Percentiles rank a stretch among this genome's conserved stretches.
Conservation (phyloP, 2,113 vertebrate genomes). For the Oncorhynchus clarkii region DNA sequence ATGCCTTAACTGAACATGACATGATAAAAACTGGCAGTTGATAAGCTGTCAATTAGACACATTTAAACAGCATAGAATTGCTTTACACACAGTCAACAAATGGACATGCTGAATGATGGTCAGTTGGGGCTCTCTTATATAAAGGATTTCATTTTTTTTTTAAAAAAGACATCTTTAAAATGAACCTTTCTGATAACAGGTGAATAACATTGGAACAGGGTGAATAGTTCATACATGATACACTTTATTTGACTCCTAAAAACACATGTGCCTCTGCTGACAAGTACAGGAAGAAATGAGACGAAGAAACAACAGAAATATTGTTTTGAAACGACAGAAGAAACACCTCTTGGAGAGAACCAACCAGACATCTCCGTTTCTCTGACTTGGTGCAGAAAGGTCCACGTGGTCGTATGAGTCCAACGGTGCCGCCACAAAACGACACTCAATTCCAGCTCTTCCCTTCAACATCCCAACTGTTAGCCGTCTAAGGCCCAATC, state of each 20-base stretch:
- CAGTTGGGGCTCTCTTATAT: too few species aligned
- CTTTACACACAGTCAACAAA: too few species aligned
- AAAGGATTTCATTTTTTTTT: too few species aligned
- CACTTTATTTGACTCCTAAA: neutral
- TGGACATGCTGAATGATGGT: too few species aligned
- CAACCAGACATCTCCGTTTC: neutral
- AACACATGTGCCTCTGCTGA: neutral
- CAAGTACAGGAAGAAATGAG: neutral
- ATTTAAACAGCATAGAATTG: too few species aligned
- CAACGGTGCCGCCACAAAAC: neutral
- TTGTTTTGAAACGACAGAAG: neutral
- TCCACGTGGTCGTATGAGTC: neutral
- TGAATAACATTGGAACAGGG: too few species aligned
- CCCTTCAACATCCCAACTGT: neutral
- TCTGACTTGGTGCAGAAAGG: neutral
- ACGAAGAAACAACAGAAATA: neutral
- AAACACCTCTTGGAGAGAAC: neutral
- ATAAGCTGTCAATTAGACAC: too few species aligned
- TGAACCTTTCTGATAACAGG: too few species aligned
- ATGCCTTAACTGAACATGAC: too few species aligned
- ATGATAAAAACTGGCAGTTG: too few species aligned
- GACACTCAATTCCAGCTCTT: neutral
- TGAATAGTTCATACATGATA: neutral
- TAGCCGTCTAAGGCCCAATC: neutral
- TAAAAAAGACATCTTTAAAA: too few species aligned